Conservation (phyloP, 37 sponge, comb jelly and placozoan genomes). For the Lycopodina hypogea region DNA sequence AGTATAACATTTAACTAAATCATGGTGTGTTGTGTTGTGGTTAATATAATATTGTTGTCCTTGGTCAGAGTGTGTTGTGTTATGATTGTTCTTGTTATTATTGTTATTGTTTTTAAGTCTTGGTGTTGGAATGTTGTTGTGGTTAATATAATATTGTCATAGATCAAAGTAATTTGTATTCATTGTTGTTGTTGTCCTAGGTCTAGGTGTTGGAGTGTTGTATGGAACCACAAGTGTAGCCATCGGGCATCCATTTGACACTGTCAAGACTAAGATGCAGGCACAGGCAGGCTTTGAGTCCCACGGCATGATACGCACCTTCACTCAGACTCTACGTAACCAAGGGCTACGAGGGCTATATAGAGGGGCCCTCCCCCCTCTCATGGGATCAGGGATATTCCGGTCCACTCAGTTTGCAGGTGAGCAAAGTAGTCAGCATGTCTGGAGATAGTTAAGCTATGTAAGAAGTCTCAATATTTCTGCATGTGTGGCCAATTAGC, state of each 20-base stretch:
- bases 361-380: constrained; percentile 86
- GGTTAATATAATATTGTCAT: too few species aligned
- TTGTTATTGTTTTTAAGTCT: too few species aligned
- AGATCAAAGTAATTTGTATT: too few species aligned
- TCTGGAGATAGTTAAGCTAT: too few species aligned
- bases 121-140: too few species aligned
- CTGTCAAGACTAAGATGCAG: constrained; percentile 99
- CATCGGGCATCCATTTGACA: constrained; percentile 98
- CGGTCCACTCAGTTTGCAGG: constrained; percentile 91
- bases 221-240: constrained; percentile 97
- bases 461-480: too few species aligned
- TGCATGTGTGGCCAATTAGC: too few species aligned
- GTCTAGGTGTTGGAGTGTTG: constrained; percentile 88
- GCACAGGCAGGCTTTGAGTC: constrained; percentile 93
- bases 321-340: constrained; percentile 66
- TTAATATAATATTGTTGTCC: too few species aligned
- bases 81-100: too few species aligned
- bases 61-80: too few species aligned
- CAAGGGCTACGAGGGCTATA: constrained; percentile 90
- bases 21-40: too few species aligned
- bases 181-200: background rate
- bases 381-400: constrained; percentile 95
- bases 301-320: constrained; percentile 72
- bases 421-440: background rate
- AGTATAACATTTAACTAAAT: too few species aligned